phyloP scores from a whole-genome alignment of 30 jellyfish, hydroid and myxozoan genomes.

The Catostylus mosaicus region DNA sequence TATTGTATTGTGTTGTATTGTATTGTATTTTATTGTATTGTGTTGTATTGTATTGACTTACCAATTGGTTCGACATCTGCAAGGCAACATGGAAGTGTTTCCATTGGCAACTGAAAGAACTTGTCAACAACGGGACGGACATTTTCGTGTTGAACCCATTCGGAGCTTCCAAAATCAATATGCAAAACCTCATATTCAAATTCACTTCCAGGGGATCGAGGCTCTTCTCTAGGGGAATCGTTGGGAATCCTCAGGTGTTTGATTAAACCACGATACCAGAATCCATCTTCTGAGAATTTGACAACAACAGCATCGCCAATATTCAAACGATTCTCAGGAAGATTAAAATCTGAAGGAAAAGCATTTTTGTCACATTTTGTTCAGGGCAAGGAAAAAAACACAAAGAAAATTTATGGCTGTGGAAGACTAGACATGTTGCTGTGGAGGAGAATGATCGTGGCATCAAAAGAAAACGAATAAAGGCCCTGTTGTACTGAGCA shows the following conservation, averaged over 20 bases:
- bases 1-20: too few species aligned
- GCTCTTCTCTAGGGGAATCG: constrained; percentile 9
- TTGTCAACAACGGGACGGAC: constrained; percentile 77
- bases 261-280: constrained; percentile 89
- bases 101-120: constrained; percentile 94
- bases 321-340: constrained; percentile 36
- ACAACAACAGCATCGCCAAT: constrained; percentile 83
- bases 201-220: constrained; percentile 20
- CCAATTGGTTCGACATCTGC: constrained; percentile 91
- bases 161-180: constrained; percentile 92
- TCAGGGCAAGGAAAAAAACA: too few species aligned
- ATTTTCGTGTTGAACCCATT: constrained; percentile 61
- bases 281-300: constrained; percentile 69
- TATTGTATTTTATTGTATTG: too few species aligned
- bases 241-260: constrained; percentile 25
- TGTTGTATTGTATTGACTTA: constrained; percentile 10
- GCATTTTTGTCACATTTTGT: too few species aligned
- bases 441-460: too few species aligned
- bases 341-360: constrained; percentile 15
- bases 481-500: too few species aligned
- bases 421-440: too few species aligned
- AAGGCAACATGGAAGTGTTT: constrained; percentile 82
- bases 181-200: constrained; percentile 66
- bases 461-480: too few species aligned
- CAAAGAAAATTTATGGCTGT: too few species aligned